phyloP scores from a whole-genome alignment of 2,797 vertebrate genomes.

The Gambusia yucatana region DNA sequence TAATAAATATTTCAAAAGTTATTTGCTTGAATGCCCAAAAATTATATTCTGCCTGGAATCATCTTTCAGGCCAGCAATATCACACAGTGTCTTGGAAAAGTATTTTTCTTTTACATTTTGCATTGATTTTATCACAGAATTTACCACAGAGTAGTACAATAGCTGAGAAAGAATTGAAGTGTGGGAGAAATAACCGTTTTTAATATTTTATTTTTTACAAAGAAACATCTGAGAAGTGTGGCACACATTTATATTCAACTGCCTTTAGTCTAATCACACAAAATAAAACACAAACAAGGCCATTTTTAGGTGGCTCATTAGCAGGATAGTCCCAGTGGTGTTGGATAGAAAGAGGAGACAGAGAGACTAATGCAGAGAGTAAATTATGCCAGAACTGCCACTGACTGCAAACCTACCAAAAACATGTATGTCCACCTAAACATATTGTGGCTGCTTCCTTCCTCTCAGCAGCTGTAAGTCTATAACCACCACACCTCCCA shows the following conservation, averaged over 20 bases:
- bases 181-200: background rate
- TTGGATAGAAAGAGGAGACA: background rate
- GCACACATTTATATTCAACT: background rate
- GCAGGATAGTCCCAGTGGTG: background rate
- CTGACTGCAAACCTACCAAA: background rate
- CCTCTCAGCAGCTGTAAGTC: background rate
- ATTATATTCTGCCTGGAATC: constrained; percentile 55
- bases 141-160: background rate
- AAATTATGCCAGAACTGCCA: background rate
- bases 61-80: constrained; percentile 44
- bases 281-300: background rate
- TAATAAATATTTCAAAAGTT: constrained; percentile 31
- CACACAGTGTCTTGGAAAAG: constrained; percentile 1
- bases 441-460: background rate
- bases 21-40: constrained; percentile 31
- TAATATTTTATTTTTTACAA: background rate
- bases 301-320: background rate
- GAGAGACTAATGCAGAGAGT: background rate
- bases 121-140: background rate
- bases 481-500: background rate
- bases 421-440: background rate
- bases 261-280: background rate
- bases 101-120: constrained; percentile 1
- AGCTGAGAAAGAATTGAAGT: background rate
- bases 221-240: background rate